These are phyloP conservation scores for Microdon myrmicae DNA, from an alignment of 2,888 invertebrate genomes.

Conservation along the genomic window DNA sequence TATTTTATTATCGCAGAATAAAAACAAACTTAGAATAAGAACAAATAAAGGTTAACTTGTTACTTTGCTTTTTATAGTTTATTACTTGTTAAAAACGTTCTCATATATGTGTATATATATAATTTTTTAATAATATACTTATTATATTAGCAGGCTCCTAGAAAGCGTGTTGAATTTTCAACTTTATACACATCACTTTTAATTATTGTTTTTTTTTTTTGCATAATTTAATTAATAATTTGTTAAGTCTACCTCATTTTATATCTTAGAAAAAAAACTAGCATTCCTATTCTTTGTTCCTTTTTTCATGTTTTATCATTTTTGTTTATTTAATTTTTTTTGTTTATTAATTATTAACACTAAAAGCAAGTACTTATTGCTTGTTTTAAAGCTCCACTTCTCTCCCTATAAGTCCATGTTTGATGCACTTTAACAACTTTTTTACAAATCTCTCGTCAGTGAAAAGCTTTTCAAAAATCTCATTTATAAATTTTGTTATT, in stretches of 20 bases:
- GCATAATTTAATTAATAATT: conserved; percentile 25
- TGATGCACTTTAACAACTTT: conserved; percentile 46
- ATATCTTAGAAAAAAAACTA: conserved; percentile 30
- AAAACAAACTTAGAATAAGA: no score
- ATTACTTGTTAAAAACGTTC: conserved; percentile 41
- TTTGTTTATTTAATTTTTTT: conserved; percentile 25
- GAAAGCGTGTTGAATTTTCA: conserved; percentile 45
- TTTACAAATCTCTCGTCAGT: conserved; percentile 20
- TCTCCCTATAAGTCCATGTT: conserved; percentile 23
- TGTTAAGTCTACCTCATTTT: neutral
- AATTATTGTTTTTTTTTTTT: conserved; percentile 24
- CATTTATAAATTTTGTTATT: conserved; percentile 20
- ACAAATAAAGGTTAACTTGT: conserved; percentile 47
- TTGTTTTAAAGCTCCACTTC: conserved; percentile 7
- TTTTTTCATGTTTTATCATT: conserved; percentile 25
- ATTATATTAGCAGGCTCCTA: conserved; percentile 50
- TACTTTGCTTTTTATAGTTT: conserved; percentile 27
- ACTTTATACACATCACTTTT: conserved; percentile 46
- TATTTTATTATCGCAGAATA: no score
- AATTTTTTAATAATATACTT: conserved; percentile 28
- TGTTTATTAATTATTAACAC: conserved; percentile 30
- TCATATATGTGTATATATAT: conserved; percentile 30
- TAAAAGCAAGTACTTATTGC: conserved; percentile 34
- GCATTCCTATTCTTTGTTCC: conserved; percentile 18
- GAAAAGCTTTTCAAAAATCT: conserved; percentile 38